Base-by-base conservation (phyloP, 1,140 invertebrate genomes). In the Lepidurus couesii region DNA sequence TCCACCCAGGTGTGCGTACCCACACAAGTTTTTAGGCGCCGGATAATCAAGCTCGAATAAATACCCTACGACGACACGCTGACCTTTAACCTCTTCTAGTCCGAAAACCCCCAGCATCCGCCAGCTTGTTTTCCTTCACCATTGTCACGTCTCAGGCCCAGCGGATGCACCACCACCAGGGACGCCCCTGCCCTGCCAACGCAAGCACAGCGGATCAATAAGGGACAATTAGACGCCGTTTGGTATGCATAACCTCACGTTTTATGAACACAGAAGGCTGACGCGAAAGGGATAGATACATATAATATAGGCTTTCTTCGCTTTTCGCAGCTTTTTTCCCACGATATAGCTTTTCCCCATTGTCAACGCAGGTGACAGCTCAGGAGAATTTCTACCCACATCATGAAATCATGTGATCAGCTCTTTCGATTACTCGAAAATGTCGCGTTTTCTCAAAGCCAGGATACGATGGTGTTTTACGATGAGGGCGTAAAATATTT, bases 151-250 rank as follows among this genome's bases (percentile, higher is more conserved):
- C 4, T 21, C 8, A 65, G 53, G 53, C 53, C 53, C 53, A 65
- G 21, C 53, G 16, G 53, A 65, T 65, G 53, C 53, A 65, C 13
- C 16, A 21, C 53, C 53, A 65, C 53, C 53, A 65, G 53, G 53
- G 53, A 65, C 53, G 21, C 16, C 47, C 47, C 47, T 21, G 21
- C 13, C 47, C 53, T 65, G n/a, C 53, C 53, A 65, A 65, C 53
- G 53, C 53, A 21, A 65, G 53, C 53, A n/a, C 53, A 34, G 53
- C 13, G 53, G 53, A 65, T 65, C 53, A 65, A 65, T 65, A 65
- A 65, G 53, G 21, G 53, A 65, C 53, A 65, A 65, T 65, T 65
- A 65, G 53, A 65, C 53, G 53, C 53, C 53, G 53, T 65, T 65
- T 65, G 53, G 53, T 65, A 65, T 65, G 53, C 53, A 65, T 65